Conservation (phyloP, 2,113 vertebrate genomes). For the Globicephala melas region DNA sequence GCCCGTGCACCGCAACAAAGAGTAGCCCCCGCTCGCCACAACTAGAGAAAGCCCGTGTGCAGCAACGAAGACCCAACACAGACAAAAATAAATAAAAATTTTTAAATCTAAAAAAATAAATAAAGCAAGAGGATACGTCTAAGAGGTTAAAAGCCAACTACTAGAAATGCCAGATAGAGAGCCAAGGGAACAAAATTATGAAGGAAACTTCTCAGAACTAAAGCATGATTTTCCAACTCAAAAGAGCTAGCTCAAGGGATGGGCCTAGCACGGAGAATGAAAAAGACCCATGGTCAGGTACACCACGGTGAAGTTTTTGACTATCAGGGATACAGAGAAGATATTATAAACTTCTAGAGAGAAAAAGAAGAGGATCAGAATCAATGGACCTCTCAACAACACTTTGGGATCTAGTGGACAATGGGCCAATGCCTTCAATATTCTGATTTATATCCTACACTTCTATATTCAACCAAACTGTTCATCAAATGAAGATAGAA, state of each 20-base stretch:
- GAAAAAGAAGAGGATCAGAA: neutral
- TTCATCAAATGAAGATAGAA: neutral
- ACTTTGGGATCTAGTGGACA: neutral
- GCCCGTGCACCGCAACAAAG: too few relatives aligned
- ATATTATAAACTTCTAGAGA: neutral
- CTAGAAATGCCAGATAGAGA: neutral
- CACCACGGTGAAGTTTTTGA: neutral
- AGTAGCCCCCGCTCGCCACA: too few relatives aligned
- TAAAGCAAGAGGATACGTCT: neutral
- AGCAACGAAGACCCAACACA: too few relatives aligned
- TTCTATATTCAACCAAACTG: neutral
- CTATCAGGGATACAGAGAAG: neutral
- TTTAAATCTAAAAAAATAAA: too few relatives aligned
- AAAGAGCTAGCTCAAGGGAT: neutral
- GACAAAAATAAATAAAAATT: too few relatives aligned
- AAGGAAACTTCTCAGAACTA: constrained; percentile 1
- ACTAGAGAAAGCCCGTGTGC: too few relatives aligned
- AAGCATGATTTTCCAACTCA: neutral
- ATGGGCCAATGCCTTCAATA: neutral
- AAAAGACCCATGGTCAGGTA: neutral
- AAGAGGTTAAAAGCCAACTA: neutral
- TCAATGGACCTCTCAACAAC: neutral
- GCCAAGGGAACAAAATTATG: neutral
- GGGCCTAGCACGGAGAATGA: neutral
- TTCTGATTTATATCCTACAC: neutral